Conservation (phyloP, 2,888 invertebrate species). For the Ommatoiulus sabulosus region DNA sequence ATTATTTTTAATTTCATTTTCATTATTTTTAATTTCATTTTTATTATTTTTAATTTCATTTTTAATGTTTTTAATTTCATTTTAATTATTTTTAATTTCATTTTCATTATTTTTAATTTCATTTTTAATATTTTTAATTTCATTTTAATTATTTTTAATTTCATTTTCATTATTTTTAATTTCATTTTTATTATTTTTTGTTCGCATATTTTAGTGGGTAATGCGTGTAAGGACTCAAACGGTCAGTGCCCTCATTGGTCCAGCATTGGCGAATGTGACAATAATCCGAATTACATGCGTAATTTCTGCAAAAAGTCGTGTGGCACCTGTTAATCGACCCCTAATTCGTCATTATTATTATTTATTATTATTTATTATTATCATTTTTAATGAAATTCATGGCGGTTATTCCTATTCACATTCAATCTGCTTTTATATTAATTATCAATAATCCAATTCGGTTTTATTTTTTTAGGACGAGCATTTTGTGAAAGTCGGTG, state of each 20-base stretch:
- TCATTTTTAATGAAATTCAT: background rate
- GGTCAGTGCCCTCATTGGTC: conserved; percentile 63
- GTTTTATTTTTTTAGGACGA: too few species aligned
- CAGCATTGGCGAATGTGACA: conserved; percentile 62
- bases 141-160: background rate
- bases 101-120: too few species aligned
- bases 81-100: too few species aligned
- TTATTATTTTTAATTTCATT: too few species aligned
- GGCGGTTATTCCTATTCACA: too few species aligned
- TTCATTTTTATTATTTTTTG: background rate
- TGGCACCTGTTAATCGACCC: conserved; percentile 49
- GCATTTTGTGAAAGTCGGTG: too few species aligned
- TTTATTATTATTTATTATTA: background rate
- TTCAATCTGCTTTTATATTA: too few species aligned
- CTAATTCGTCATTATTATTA: background rate
- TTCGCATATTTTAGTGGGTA: background rate
- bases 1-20: too few species aligned
- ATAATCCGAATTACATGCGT: conserved; percentile 64
- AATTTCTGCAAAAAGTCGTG: conserved; percentile 63
- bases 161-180: background rate
- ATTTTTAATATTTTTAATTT: too few species aligned
- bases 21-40: too few species aligned
- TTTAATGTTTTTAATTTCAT: too few species aligned
- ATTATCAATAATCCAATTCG: too few species aligned
- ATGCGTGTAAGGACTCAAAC: conserved; percentile 62